Evolutionary conservation across 2,797 vertebrate species (phyloP), one percentile per base, ranked within the genome.

Genomic region (Tapirus indicus): DNA sequence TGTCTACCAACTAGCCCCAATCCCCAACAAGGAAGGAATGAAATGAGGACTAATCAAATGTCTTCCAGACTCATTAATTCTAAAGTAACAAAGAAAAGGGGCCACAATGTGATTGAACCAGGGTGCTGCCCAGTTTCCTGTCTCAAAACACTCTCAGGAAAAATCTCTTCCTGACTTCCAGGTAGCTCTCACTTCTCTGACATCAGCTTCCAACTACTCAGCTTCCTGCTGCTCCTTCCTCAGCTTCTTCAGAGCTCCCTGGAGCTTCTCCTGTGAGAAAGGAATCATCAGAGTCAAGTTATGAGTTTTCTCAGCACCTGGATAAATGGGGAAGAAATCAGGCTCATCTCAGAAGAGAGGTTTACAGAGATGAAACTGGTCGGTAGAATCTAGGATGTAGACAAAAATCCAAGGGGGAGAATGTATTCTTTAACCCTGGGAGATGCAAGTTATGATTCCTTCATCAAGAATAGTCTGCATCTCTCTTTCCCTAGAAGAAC

Each of bases 191-290:
- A 95, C 56, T 35, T 87, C 0, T 64, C n/a, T 56, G 18, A 97
- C 49, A 5, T 79, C 49, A 83, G 29, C 27, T 83, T 89, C 32
- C 27, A 49, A 52, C 10, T 92, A 6, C 21, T 90, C 54, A 38
- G 38, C 62, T 49, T 75, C n/a, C 68, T 69, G 14, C 25, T 92
- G 32, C 0, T 88, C 27, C 38, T 54, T 11, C 7, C 0, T 68
- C 41, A 96, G 47, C 2, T 18, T 82, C 17, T 89, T 6, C 56
- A 96, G 41, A 62, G 12, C 49, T 27, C 2, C 9, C 32, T 87
- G 56, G 11, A 97, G 87, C 27, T 20, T 86, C 44, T 23, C 32
- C 96, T 97, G 29, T 49, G 41, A 86, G 62, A 93, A 93, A 96
- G 25, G 2, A 97, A 79, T 35, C 54, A 52, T 6, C 27, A 77